A percentile compares a stretch with the other conserved stretches of the same genome.
These are phyloP conservation scores for Drosophila murphyi DNA, from an alignment of 1,140 invertebrate species.

Conservation along the genomic window DNA sequence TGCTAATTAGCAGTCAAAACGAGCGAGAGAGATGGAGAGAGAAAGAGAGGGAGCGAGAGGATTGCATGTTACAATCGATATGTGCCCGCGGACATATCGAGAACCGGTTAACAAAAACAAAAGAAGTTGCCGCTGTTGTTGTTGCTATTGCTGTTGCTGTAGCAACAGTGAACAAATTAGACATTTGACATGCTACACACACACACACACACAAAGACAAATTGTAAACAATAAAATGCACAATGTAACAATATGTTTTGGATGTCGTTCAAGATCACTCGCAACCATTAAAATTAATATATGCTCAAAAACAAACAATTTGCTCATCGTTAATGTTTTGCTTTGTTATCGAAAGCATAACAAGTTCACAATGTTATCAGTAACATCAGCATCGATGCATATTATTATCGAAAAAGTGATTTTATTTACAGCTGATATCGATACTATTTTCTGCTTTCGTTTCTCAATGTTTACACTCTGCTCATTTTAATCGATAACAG, in stretches of 20 bases:
- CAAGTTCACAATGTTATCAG: too few relatives aligned
- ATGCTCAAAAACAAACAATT: too few relatives aligned
- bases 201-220: conserved; percentile 15
- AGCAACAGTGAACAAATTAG: conserved; percentile 28
- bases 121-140: conserved; percentile 18
- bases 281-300: background rate
- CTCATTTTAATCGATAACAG: background rate
- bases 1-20: conserved; percentile 76
- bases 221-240: conserved; percentile 25
- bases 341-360: too few relatives aligned
- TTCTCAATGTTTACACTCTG: too few relatives aligned
- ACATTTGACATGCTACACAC: conserved; percentile 31
- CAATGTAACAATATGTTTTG: background rate
- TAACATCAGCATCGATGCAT: too few relatives aligned
- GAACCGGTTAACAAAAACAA: conserved; percentile 52
- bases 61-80: conserved; percentile 67
- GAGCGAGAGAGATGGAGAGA: conserved; percentile 13
- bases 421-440: too few relatives aligned
- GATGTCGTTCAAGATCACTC: background rate
- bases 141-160: conserved; percentile 9
- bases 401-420: too few relatives aligned
- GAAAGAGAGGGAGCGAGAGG: background rate
- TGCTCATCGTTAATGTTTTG: background rate
- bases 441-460: too few relatives aligned
- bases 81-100: conserved; percentile 51